phyloP scores from a whole-genome alignment of 2,888 invertebrate species.

The Selenia dentaria region DNA sequence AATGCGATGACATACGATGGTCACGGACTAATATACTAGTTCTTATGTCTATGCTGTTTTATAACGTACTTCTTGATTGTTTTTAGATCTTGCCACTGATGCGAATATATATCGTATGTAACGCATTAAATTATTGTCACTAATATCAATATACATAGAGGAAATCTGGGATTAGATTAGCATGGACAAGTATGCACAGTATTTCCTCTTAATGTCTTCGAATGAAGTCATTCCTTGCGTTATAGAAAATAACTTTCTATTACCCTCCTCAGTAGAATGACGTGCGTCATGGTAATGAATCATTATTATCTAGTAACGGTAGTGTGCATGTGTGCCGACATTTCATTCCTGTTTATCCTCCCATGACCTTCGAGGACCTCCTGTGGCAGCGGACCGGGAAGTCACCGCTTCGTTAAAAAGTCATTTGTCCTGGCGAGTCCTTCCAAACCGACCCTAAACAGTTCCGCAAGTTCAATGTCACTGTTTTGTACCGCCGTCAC shows the following conservation, averaged over 20 bases:
- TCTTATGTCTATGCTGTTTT: conserved; percentile 9
- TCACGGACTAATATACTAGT: background rate
- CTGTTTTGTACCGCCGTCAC: conserved; percentile 18
- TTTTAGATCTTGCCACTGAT: too few relatives aligned
- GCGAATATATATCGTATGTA: too few relatives aligned
- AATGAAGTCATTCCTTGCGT: too few relatives aligned
- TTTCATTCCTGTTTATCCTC: conserved; percentile 64
- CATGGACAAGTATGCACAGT: too few relatives aligned
- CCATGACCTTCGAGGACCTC: conserved; percentile 68
- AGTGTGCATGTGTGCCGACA: conserved; percentile 60
- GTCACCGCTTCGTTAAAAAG: conserved; percentile 60
- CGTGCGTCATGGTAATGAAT: conserved; percentile 64
- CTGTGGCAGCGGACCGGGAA: conserved; percentile 63
- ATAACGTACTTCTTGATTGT: conserved; percentile 10
- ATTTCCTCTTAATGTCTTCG: too few relatives aligned
- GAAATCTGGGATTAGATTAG: too few relatives aligned
- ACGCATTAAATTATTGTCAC: too few relatives aligned
- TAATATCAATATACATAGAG: too few relatives aligned
- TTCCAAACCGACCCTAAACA: conserved; percentile 43
- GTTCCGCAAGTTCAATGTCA: conserved; percentile 52
- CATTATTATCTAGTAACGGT: conserved; percentile 72
- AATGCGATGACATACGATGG: background rate
- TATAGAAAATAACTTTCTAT: conserved; percentile 5
- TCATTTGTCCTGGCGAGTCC: conserved; percentile 57
- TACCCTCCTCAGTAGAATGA: conserved; percentile 35